These are phyloP conservation scores for Hymenopus coronatus DNA, from an alignment of 2,888 invertebrate species.

Conservation along the genomic window DNA sequence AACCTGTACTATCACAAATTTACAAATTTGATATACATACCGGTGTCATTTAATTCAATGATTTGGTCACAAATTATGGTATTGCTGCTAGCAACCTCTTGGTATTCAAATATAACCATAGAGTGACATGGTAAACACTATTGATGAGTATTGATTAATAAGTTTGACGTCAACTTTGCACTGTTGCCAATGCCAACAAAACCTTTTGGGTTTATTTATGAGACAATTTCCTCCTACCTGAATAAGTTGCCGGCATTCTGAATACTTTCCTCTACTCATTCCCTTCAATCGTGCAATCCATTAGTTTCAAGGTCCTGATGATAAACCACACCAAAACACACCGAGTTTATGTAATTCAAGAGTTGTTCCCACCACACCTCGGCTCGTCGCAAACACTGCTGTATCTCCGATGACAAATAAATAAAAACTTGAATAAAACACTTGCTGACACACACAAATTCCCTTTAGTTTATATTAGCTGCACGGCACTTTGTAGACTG, in stretches of 20 bases:
- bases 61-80: neutral
- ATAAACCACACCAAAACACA: conserved; percentile 34
- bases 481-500: conserved; percentile 28
- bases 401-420: conserved; percentile 5
- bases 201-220: neutral
- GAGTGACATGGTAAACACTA: conserved; percentile 2
- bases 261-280: conserved; percentile 32
- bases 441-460: conserved; percentile 31
- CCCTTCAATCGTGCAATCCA: conserved; percentile 34
- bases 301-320: conserved; percentile 33
- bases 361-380: neutral
- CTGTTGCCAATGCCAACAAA: neutral
- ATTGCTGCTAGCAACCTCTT: neutral
- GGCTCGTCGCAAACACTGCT: conserved; percentile 5
- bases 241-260: conserved; percentile 36
- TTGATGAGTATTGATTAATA: conserved; percentile 1
- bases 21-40: neutral
- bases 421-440: conserved; percentile 22
- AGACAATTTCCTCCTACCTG: conserved; percentile 29
- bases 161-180: neutral
- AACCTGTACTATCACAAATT: neutral
- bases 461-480: conserved; percentile 29
- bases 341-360: conserved; percentile 30
- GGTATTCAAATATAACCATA: neutral
- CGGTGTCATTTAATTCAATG: neutral